A percentile compares a stretch with the other conserved stretches of the same genome.
Evolutionary conservation across 2,113 vertebrate species (phyloP).

Genomic region (Sapayoa aenigma): DNA sequence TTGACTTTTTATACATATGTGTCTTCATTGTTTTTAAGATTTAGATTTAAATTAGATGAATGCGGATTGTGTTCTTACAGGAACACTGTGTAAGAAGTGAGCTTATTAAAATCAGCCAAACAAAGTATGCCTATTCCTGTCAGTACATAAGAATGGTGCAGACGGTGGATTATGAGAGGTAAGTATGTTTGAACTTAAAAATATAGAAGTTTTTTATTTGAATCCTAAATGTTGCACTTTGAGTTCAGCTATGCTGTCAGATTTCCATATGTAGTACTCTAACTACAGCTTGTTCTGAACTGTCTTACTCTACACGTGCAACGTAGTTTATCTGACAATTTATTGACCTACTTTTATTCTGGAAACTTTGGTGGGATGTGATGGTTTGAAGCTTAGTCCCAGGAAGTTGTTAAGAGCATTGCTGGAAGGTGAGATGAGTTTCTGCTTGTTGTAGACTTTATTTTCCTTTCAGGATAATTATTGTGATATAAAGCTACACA

Average conservation of each 20-base stretch:
- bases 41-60: background rate
- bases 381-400: background rate
- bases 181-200: conserved; percentile 54
- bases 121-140: conserved; percentile 73
- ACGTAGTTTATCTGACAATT: background rate
- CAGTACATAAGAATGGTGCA: conserved; percentile 69
- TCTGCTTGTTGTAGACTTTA: background rate
- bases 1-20: background rate
- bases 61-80: conserved; percentile 61
- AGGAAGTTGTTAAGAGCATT: background rate
- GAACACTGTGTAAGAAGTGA: conserved; percentile 72
- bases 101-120: conserved; percentile 81
- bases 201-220: background rate
- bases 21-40: background rate
- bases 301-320: background rate
- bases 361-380: background rate
- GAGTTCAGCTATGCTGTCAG: background rate
- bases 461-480: background rate
- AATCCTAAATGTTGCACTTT: background rate
- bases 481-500: background rate
- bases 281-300: background rate
- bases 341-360: background rate
- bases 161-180: conserved; percentile 54
- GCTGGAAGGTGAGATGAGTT: background rate
- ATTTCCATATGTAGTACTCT: background rate